Evolutionary conservation across 2,888 invertebrate species (phyloP).

Genomic region (Thera obeliscata): DNA sequence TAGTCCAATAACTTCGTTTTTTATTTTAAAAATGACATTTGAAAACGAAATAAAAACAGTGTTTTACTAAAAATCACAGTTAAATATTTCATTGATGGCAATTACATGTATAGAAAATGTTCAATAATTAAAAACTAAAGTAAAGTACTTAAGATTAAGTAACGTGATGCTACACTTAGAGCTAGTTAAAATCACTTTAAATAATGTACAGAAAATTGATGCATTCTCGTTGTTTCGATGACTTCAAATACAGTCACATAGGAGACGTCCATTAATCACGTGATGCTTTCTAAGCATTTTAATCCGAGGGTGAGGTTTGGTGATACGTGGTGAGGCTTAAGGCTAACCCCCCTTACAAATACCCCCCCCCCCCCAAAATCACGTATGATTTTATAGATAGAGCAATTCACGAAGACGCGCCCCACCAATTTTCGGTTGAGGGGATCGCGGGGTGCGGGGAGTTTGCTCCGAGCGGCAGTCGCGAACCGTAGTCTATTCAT

Average conservation of each 20-base stretch:
- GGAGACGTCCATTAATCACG: too few species aligned
- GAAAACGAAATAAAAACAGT: constrained; percentile 50
- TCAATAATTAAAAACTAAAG: constrained; percentile 55
- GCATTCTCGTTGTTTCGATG: constrained; percentile 33
- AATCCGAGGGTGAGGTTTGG: too few species aligned
- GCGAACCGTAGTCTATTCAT: too few species aligned
- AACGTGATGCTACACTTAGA: constrained; percentile 55
- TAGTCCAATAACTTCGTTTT: constrained; percentile 7
- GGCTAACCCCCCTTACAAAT: too few species aligned
- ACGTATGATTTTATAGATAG: too few species aligned
- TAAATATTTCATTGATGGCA: constrained; percentile 81
- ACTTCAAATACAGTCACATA: constrained; percentile 7
- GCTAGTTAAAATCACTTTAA: constrained; percentile 17
- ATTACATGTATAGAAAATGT: constrained; percentile 59
- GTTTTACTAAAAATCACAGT: constrained; percentile 77
- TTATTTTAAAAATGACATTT: constrained; percentile 13
- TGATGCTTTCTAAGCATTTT: too few species aligned
- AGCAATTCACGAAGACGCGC: too few species aligned
- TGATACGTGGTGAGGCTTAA: too few species aligned
- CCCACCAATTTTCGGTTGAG: too few species aligned
- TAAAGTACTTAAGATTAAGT: constrained; percentile 69
- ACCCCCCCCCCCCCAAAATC: too few species aligned
- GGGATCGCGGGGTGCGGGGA: too few species aligned
- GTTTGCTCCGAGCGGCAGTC: too few species aligned
- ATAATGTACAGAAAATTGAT: constrained; percentile 17